Percentiles rank a stretch among this genome's conserved stretches.
These are phyloP conservation scores for Xestia rhomboidea DNA, from an alignment of 2,888 invertebrate species.

Conservation along the genomic window DNA sequence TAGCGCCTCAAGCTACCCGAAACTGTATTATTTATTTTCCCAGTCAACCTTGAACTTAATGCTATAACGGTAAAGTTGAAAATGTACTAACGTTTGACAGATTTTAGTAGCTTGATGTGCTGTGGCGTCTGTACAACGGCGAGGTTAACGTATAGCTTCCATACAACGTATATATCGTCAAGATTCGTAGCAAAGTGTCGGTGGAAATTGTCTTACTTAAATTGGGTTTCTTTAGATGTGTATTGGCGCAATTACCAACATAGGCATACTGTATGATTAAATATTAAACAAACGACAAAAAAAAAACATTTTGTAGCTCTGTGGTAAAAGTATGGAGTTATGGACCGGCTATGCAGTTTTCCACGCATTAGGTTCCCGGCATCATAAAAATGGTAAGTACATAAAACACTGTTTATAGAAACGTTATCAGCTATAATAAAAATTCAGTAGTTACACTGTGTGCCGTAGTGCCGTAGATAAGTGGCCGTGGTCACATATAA, in stretches of 20 bases:
- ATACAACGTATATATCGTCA: not conserved
- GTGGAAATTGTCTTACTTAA: not conserved
- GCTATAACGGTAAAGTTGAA: too few species aligned
- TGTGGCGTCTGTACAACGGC: too few species aligned
- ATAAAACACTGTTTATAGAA: conserved; percentile 65
- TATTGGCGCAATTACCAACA: not conserved
- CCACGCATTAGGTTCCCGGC: conserved; percentile 11
- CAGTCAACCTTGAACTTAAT: too few species aligned
- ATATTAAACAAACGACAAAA: not conserved
- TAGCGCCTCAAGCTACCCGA: too few species aligned
- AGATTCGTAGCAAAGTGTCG: not conserved
- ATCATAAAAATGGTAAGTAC: conserved; percentile 31
- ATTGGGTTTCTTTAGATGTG: not conserved
- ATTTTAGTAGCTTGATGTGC: too few species aligned
- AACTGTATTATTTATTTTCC: too few species aligned
- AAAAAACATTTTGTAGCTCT: not conserved
- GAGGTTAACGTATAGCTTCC: too few species aligned
- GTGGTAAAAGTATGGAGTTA: too few species aligned
- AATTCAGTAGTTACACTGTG: conserved; percentile 73
- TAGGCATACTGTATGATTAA: not conserved
- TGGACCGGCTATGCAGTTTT: conserved; percentile 11
- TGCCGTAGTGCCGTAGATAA: conserved; percentile 73
- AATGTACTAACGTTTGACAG: too few species aligned
- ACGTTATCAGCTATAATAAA: conserved; percentile 77
- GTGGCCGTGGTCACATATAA: conserved; percentile 50